Base-by-base conservation (phyloP, 2,113 vertebrate genomes). In the Percina caprodes region DNA sequence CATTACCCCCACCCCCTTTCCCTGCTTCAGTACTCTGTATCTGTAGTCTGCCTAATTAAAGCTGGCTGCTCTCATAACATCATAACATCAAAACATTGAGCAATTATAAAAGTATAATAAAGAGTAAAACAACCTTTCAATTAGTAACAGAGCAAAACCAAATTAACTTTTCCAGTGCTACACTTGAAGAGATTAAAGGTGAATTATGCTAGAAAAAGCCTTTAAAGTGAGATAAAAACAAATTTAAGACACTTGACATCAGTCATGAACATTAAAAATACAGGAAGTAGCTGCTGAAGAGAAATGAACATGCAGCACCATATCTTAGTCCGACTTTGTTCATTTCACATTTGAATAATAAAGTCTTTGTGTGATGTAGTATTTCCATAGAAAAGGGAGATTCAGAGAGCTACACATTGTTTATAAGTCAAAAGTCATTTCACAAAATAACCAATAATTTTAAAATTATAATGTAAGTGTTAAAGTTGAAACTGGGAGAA, bases 181-280 rank as follows among this genome's bases (percentile, higher is more conserved):
- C 16, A 48, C 21, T 55, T 60, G 46, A 23, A 62, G 21, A 67
- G 33, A 66, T 79, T 69, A 70, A 74, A 59, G 12, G 45, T 49
- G 61, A 60, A 42, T 54, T 10, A 55, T 35, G 13, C 69, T 69
- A 18, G 30, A 67, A 33, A 46, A 55, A 49, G 15, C 18, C 79
- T 60, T 68, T 52, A 69, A 52, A 51, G 30, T 9, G n/a, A 77
- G 11, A 42, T 42, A 11, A 42, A 9, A 54, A 49, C 8, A 42
- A 55, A 6, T 60, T 12, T 67, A 19, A 67, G 23, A 10, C 21
- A 30, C 30, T 80, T 55, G 73, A 68, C 73, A 54, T 42, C 56
- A 58, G 39, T 19, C 58, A 19, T 21, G 16, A 51, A 73, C 23
- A 54, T 67, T 23, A 59, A 59, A 60, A 45, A n/a, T 30, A 21